Conservation (phyloP, 1,140 invertebrate genomes). For the Bombus consobrinus region DNA sequence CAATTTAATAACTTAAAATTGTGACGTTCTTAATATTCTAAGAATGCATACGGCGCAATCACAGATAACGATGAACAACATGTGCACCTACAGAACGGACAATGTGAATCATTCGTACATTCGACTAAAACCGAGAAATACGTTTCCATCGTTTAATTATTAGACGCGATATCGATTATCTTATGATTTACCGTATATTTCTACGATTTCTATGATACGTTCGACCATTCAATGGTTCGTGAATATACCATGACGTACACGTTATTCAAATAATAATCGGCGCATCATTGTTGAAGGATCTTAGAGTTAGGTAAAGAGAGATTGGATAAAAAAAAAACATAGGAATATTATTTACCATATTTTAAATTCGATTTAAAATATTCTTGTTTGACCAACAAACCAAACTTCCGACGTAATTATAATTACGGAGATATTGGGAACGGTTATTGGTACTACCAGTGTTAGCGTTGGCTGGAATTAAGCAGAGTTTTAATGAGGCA, state of each 20-base stretch:
- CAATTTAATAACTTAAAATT: background rate
- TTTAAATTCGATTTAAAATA: background rate
- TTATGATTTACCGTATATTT: slow-evolving; percentile 36
- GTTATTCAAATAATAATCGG: background rate
- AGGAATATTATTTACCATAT: background rate
- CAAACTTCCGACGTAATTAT: background rate
- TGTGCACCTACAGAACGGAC: background rate
- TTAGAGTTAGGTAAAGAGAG: no score
- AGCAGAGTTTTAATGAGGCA: background rate
- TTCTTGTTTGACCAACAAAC: background rate
- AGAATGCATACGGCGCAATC: background rate
- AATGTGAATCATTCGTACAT: slow-evolving; percentile 29
- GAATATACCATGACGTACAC: slow-evolving; percentile 24
- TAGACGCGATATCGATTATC: slow-evolving; percentile 11
- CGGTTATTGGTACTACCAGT: background rate
- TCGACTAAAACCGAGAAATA: slow-evolving; percentile 23
- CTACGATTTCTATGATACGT: slow-evolving; percentile 4
- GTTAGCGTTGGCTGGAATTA: background rate
- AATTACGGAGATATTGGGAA: background rate
- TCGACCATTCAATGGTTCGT: background rate
- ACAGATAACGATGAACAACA: background rate
- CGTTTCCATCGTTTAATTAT: slow-evolving; percentile 32
- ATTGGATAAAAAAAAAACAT: background rate
- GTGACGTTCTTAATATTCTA: background rate
- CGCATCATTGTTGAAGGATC: background rate